These are phyloP conservation scores for Calyptommatus sinebrachiatus DNA, from an alignment of 2,113 vertebrate species.

Conservation along the genomic window DNA sequence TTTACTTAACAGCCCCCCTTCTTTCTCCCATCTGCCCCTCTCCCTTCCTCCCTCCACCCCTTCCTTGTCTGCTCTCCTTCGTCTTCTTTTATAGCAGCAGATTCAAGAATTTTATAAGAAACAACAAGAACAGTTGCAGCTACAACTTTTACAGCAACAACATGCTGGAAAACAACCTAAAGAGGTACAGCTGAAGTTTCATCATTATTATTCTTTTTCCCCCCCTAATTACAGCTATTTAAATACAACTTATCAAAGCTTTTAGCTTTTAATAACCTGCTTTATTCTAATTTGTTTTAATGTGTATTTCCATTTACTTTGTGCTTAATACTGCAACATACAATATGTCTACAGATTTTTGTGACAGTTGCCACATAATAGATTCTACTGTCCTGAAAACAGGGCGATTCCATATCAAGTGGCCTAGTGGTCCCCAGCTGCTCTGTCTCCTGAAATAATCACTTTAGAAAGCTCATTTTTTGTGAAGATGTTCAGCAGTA, in stretches of 20 bases:
- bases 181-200: constrained; percentile 87
- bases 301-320: constrained; percentile 54
- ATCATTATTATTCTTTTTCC: too few relatives aligned
- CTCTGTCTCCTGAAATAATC: too few relatives aligned
- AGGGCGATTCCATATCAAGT: too few relatives aligned
- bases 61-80: constrained; percentile 40
- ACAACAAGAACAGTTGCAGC: constrained; percentile 99
- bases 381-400: not conserved
- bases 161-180: constrained; percentile 98
- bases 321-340: constrained; percentile 52
- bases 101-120: constrained; percentile 99
- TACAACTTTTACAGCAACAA: constrained; percentile 98
- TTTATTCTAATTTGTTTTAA: constrained; percentile 59
- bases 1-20: constrained; percentile 54
- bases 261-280: constrained; percentile 69
- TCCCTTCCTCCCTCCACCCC: not conserved
- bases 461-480: too few relatives aligned
- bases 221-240: constrained; percentile 60
- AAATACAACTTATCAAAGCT: constrained; percentile 76
- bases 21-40: not conserved
- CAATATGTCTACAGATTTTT: constrained; percentile 36
- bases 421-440: too few relatives aligned
- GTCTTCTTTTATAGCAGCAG: constrained; percentile 90
- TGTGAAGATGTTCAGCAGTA: too few relatives aligned
- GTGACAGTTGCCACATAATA: constrained; percentile 29